Conservation (phyloP, 1,140 invertebrate species). For the Ooceraea biroi region DNA sequence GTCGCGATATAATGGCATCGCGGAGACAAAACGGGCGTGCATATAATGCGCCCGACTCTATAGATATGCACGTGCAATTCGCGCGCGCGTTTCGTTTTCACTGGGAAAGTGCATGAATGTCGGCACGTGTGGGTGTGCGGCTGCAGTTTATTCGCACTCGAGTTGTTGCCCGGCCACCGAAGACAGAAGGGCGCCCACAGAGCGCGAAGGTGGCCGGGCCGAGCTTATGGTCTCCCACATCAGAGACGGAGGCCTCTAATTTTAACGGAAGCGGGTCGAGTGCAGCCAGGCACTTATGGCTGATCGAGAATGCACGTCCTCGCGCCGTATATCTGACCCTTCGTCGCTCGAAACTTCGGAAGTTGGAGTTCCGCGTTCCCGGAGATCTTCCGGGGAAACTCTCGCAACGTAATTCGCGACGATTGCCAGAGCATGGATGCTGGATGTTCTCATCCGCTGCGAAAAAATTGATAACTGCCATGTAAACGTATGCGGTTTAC, state of each 20-base stretch:
- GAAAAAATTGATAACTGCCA: not conserved
- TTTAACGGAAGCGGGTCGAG: conserved; percentile 46
- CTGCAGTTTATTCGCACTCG: conserved; percentile 59
- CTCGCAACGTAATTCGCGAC: no score
- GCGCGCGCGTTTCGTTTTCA: not conserved
- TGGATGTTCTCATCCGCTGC: no score
- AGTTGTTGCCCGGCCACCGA: conserved; percentile 51
- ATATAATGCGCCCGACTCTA: conserved; percentile 19
- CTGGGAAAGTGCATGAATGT: conserved; percentile 49
- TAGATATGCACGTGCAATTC: not conserved
- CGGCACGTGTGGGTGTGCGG: conserved; percentile 34
- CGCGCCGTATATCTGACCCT: not conserved
- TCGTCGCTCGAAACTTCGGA: not conserved
- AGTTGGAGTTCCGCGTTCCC: no score
- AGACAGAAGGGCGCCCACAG: conserved; percentile 49
- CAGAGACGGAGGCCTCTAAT: conserved; percentile 47
- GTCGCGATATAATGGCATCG: conserved; percentile 70
- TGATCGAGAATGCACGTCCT: conserved; percentile 36
- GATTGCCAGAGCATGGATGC: no score
- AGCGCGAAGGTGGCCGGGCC: not conserved
- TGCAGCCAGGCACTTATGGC: not conserved
- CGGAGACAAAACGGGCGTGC: conserved; percentile 64
- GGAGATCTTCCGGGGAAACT: no score
- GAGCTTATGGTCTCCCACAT: conserved; percentile 26
- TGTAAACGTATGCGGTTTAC: not conserved